phyloP scores from a whole-genome alignment of 2,888 invertebrate genomes.

The Acrocyrtus sp. region DNA sequence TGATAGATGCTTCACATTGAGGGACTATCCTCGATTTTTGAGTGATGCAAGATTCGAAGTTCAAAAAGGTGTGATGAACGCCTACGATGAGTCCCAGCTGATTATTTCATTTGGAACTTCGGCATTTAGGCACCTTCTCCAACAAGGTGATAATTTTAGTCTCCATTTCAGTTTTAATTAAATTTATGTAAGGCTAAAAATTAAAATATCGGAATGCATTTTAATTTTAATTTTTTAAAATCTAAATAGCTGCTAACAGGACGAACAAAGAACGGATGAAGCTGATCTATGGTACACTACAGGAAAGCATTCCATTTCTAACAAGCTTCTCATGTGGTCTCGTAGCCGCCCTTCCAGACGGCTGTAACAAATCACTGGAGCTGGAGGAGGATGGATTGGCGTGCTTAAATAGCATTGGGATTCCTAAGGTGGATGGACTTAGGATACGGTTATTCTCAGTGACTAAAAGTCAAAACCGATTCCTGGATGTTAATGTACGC shows the following conservation, averaged over 20 bases:
- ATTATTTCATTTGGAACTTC: conserved; percentile 47
- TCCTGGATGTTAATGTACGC: conserved; percentile 45
- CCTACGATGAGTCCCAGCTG: conserved; percentile 46
- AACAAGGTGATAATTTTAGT: no score
- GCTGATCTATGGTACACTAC: conserved; percentile 3
- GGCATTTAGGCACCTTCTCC: no score
- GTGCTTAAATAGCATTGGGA: conserved; percentile 48
- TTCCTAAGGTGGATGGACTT: conserved; percentile 59
- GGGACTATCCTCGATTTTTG: neutral
- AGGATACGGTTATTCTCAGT: conserved; percentile 41
- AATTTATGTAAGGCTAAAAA: no score
- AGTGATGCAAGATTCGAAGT: conserved; percentile 8
- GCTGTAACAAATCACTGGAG: conserved; percentile 34
- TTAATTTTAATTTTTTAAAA: no score
- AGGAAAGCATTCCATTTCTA: conserved; percentile 33
- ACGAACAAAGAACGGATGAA: conserved; percentile 26
- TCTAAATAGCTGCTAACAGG: no score
- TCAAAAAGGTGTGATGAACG: conserved; percentile 12
- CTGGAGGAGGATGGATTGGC: conserved; percentile 49
- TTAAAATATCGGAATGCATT: no score
- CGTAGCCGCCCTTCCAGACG: conserved; percentile 31
- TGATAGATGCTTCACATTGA: neutral
- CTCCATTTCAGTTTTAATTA: no score
- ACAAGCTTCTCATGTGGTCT: conserved; percentile 53
- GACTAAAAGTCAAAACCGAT: conserved; percentile 22